Conservation (phyloP, 2,888 invertebrate species). For the Lochmaea capreae region DNA sequence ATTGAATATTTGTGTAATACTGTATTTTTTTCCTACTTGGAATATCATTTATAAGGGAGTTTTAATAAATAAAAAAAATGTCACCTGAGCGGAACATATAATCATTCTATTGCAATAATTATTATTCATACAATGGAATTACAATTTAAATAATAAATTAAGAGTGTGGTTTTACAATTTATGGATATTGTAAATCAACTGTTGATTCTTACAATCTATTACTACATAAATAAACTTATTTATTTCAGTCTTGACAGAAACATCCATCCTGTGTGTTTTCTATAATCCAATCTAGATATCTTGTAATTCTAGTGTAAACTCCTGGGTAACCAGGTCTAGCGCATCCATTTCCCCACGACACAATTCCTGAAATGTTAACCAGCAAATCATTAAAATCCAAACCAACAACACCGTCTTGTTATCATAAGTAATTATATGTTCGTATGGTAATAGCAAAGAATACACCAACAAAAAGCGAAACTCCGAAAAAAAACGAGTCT, state of each 20-base stretch:
- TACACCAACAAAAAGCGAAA: too few species aligned
- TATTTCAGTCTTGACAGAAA: slow-evolving; percentile 73
- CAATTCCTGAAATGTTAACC: slow-evolving; percentile 70
- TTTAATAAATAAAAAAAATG: neutral
- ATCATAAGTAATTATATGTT: too few species aligned
- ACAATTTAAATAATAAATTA: slow-evolving; percentile 11
- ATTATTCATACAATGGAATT: neutral
- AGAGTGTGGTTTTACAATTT: neutral
- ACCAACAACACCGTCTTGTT: too few species aligned
- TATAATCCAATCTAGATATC: slow-evolving; percentile 84
- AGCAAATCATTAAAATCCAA: too few species aligned
- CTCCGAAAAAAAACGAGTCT: too few species aligned
- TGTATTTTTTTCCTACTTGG: too few species aligned
- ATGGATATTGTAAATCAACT: neutral
- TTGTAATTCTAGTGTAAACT: slow-evolving; percentile 86
- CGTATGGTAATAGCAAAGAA: too few species aligned
- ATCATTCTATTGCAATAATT: slow-evolving; percentile 5
- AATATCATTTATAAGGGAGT: too few species aligned
- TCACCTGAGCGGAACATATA: neutral
- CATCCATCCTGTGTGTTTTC: slow-evolving; percentile 85
- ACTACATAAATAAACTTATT: neutral
- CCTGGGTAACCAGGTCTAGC: slow-evolving; percentile 87
- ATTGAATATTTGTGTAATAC: too few species aligned
- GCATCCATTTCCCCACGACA: slow-evolving; percentile 92
- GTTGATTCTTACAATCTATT: neutral